Base-by-base conservation (phyloP, 2,888 invertebrate species). In the Meandrusa payeni region DNA sequence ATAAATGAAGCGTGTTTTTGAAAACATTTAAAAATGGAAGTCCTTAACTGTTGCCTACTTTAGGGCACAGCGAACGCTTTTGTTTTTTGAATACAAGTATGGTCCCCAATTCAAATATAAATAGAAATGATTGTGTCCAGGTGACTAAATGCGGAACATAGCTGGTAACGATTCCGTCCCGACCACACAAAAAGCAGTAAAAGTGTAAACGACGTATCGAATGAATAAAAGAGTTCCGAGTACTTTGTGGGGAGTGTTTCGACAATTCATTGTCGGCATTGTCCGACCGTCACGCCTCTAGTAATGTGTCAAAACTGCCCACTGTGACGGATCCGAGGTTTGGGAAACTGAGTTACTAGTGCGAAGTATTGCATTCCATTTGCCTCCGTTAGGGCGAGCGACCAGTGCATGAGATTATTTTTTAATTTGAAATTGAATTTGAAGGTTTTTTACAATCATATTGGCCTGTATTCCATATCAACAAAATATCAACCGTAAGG, bases 281-380 rank as follows among this genome's bases (percentile, higher is more conserved):
- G 31, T 33, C 27, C 13, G 19, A 27, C 29, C 31, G 46, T 45
- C 50, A 57, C 36, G 51, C 50, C 23, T 40, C 17, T 50, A 50
- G 41, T 3, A 41, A 45, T 48, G 46, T 51, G 47, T 46, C 50
- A 52, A 52, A 55, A 52, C 41, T 47, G 9, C 29, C 44, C 1
- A 31, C 41, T 52, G 43, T 54, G 45, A 50, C 61, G 37, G 60
- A 62, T 57, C 32, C 22, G 12, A 6, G 20, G 46, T 54, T 58
- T 57, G 49, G 51, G 52, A 55, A 59, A 58, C 46, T 37, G 37
- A 51, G 47, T 34, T 24, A 49, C 47, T 50, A 55, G 52, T 58
- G 50, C 48, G 31, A 11, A 50, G 27, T 52, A 57, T 55, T 36
- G 26, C 15, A 41, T 15, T 12, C 26, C 20, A 22, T 6, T 36